These are phyloP conservation scores for Meganola albula DNA, from an alignment of 2,888 invertebrate species.

Conservation along the genomic window DNA sequence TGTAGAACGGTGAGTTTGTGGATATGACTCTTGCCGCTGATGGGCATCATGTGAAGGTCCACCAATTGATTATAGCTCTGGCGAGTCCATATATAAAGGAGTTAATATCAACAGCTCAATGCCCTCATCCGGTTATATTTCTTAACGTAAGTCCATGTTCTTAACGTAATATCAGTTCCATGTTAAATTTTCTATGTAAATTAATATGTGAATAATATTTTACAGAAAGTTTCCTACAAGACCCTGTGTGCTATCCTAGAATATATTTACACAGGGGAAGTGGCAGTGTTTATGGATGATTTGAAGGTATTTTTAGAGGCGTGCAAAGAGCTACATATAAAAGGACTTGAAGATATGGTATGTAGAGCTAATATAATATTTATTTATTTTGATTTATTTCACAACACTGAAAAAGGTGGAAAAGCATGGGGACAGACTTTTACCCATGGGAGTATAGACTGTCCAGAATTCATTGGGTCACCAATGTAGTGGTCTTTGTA, in stretches of 20 bases:
- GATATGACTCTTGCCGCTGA: slow-evolving; percentile 71
- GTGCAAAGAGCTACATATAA: slow-evolving; percentile 59
- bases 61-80: slow-evolving; percentile 62
- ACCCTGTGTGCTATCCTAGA: slow-evolving; percentile 54
- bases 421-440: no score
- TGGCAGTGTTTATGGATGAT: slow-evolving; percentile 45
- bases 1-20: slow-evolving; percentile 68
- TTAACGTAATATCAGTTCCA: neutral
- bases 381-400: no score
- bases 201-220: neutral
- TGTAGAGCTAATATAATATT: no score
- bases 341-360: slow-evolving; percentile 59
- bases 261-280: slow-evolving; percentile 66
- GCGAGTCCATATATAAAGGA: slow-evolving; percentile 70
- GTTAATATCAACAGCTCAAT: slow-evolving; percentile 53
- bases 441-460: no score
- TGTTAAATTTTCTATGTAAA: slow-evolving; percentile 18
- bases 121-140: slow-evolving; percentile 65
- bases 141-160: slow-evolving; percentile 55
- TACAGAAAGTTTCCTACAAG: slow-evolving; percentile 55
- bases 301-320: slow-evolving; percentile 48
- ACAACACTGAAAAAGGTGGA: no score
- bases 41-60: slow-evolving; percentile 66
- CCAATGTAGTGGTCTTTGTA: no score
- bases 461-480: no score